Evolutionary conservation across 2,888 invertebrate species (phyloP).

Genomic region (Megastigmus dorsalis): DNA sequence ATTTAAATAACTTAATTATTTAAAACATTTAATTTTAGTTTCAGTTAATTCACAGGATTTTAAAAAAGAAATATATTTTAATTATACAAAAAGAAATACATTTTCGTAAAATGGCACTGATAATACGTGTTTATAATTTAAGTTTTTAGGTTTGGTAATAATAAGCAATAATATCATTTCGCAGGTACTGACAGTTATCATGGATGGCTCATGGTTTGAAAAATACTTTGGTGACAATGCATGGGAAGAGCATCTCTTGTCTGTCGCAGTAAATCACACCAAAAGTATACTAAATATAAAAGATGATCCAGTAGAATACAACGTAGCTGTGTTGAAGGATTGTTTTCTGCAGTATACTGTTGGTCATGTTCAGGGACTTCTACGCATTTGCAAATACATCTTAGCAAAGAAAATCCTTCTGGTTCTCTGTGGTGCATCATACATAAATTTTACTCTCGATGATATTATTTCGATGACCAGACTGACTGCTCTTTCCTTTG

Average conservation of each 20-base stretch:
- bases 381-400: slow-evolving; percentile 83
- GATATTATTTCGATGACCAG: slow-evolving; percentile 92
- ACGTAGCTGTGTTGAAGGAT: slow-evolving; percentile 83
- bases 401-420: slow-evolving; percentile 82
- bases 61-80: neutral
- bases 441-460: slow-evolving; percentile 93
- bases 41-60: neutral
- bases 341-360: slow-evolving; percentile 95
- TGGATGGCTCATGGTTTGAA: slow-evolving; percentile 93
- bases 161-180: slow-evolving; percentile 53
- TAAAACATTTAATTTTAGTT: too few species aligned
- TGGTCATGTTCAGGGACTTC: slow-evolving; percentile 86
- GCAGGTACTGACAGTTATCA: slow-evolving; percentile 89
- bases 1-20: too few species aligned
- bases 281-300: slow-evolving; percentile 81
- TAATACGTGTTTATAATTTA: slow-evolving; percentile 40
- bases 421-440: slow-evolving; percentile 89
- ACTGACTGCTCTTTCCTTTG: slow-evolving; percentile 77
- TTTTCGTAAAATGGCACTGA: slow-evolving; percentile 25
- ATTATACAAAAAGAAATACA: slow-evolving; percentile 7
- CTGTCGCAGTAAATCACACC: slow-evolving; percentile 80
- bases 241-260: slow-evolving; percentile 78
- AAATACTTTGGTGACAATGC: slow-evolving; percentile 83
- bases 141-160: too few species aligned
- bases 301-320: slow-evolving; percentile 78